Percentiles rank a stretch among this genome's conserved stretches.
Evolutionary conservation across 2,113 vertebrate genomes (phyloP).

Genomic region (Anarrhichthys ocellatus): DNA sequence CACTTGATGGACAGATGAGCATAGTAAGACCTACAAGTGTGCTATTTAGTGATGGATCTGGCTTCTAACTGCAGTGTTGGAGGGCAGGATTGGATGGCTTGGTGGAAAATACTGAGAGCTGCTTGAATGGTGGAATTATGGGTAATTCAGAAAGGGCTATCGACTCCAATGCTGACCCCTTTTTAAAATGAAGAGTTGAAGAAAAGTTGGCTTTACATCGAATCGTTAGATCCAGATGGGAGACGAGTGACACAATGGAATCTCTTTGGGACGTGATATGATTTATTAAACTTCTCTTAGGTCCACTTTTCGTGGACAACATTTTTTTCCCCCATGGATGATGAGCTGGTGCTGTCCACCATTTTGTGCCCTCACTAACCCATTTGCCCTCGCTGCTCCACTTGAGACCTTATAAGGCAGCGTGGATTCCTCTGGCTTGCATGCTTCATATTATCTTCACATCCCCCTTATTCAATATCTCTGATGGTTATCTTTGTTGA

Average conservation of each 20-base stretch:
- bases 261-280: constrained; percentile 33
- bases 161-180: neutral
- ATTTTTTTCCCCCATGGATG: constrained; percentile 21
- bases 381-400: constrained; percentile 43
- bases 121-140: constrained; percentile 60
- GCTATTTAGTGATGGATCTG: constrained; percentile 46
- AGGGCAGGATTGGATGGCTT: constrained; percentile 46
- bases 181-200: constrained; percentile 38
- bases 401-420: constrained; percentile 74
- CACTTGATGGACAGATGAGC: constrained; percentile 71
- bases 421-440: constrained; percentile 63
- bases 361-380: constrained; percentile 52
- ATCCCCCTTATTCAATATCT: constrained; percentile 73
- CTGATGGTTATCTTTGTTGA: constrained; percentile 74
- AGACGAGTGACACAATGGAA: constrained; percentile 39
- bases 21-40: constrained; percentile 65
- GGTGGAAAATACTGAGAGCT: constrained; percentile 62
- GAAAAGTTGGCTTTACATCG: constrained; percentile 40
- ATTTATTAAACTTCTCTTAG: constrained; percentile 38
- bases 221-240: constrained; percentile 49
- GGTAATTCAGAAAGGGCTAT: constrained; percentile 51
- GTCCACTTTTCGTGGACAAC: constrained; percentile 23
- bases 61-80: constrained; percentile 35
- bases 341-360: constrained; percentile 51
- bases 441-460: constrained; percentile 73